Evolutionary conservation across 2,888 invertebrate genomes (phyloP), one percentile per base, ranked within the genome.

Genomic region (Apodemia zela): DNA sequence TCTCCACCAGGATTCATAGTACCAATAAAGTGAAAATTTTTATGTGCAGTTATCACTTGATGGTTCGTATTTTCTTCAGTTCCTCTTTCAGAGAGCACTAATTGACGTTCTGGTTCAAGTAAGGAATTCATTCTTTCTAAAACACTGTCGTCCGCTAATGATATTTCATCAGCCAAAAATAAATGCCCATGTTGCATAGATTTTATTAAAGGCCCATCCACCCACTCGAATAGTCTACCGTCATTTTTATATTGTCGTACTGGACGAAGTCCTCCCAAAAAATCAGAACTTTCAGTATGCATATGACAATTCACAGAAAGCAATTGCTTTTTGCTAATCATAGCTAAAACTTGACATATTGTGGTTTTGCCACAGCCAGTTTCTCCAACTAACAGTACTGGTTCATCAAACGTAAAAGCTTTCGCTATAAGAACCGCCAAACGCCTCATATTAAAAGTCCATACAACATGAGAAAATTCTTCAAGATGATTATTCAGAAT

Each of bases 1-100:
- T 99, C 99, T 0, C 99, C 99, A 13, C 99, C 99, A 8, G 99
- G 99, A 91, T 99, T 99, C 99, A 99, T 99, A 0, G 99, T 99
- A 2, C 98, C 98, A 65, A 99, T 94, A 75, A 99, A 97, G 73
- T 97, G 95, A 80, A 99, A 99, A 11, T 94, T 93, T 7, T 94
- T 81, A 64, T 96, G 96, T 0, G 94, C 93, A 54, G 96, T 93
- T 3, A 95, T 90, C 38, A 94, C 92, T 60, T 93, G 92, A 35
- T 93, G 93, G 74, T 84, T 91, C 38, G 93, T 92, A 76, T 85
- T 93, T 65, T 90, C 92, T 75, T 94, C 94, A 63, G 94, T 94
- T 8, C 97, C 96, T 80, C 98, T 97, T 89, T 99, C 99, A 0
- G 98, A 96, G 63, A 99, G 85, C 38, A 99, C 90, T 47, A 99